Conservation (phyloP, 37 sponge, comb jelly and placozoan species). For the Chondrosia reniformis region DNA sequence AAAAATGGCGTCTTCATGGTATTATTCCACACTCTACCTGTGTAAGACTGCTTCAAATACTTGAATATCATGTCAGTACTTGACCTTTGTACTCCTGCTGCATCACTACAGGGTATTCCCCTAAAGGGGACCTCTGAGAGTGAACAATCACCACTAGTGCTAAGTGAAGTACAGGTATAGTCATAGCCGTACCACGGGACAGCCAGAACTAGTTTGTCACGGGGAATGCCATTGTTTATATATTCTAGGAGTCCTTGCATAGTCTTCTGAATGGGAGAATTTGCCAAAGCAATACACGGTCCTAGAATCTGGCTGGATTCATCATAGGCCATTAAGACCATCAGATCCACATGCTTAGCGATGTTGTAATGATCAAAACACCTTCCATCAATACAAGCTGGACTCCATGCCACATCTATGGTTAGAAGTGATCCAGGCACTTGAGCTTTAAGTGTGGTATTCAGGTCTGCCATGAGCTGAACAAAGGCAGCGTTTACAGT, state of each 20-base stretch:
- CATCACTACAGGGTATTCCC: conserved; percentile 80
- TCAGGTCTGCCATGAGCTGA: not conserved
- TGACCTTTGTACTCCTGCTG: conserved; percentile 62
- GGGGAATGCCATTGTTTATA: conserved; percentile 40
- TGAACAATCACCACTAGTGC: conserved; percentile 32
- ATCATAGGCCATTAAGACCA: conserved; percentile 87
- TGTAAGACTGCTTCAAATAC: not conserved
- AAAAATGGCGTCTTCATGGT: conserved; percentile 49
- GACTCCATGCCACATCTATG: conserved; percentile 80
- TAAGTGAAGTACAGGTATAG: conserved; percentile 56
- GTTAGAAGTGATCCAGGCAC: conserved; percentile 38
- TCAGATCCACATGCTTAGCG: conserved; percentile 46
- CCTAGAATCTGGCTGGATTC: conserved; percentile 77
- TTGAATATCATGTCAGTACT: conserved; percentile 10
- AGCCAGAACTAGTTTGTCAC: conserved; percentile 66
- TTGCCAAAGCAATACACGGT: conserved; percentile 76
- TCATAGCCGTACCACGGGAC: conserved; percentile 91
- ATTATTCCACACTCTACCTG: conserved; percentile 42
- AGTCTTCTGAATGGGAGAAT: conserved; percentile 57
- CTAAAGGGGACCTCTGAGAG: conserved; percentile 66
- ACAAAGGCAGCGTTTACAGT: not conserved
- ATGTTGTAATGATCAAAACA: conserved; percentile 62
- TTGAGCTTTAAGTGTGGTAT: not conserved
- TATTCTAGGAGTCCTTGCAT: conserved; percentile 43
- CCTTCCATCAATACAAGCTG: conserved; percentile 75